Percentiles rank a stretch among this genome's conserved stretches.
phyloP scores from a whole-genome alignment of 2,888 invertebrate species.

The Chrysina gloriosa region DNA sequence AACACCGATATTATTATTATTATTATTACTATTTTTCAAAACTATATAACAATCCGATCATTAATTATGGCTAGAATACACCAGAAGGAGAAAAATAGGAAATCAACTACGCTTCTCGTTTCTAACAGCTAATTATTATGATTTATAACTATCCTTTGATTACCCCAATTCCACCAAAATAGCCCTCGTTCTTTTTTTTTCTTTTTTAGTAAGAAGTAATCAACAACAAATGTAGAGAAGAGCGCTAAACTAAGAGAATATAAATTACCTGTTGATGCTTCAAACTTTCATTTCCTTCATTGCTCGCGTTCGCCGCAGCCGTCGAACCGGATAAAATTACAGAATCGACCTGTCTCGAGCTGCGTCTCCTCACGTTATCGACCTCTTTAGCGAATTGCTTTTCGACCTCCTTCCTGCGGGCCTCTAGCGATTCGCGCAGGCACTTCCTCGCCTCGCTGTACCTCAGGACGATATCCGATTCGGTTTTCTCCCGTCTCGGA shows the following conservation, averaged over 20 bases:
- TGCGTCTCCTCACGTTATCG: conserved; percentile 64
- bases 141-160: too few relatives aligned
- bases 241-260: conserved; percentile 40
- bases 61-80: too few relatives aligned
- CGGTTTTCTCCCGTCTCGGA: conserved; percentile 88
- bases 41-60: too few relatives aligned
- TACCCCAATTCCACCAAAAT: too few relatives aligned
- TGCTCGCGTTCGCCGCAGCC: background rate
- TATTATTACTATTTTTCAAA: too few relatives aligned
- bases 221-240: conserved; percentile 4
- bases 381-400: conserved; percentile 64
- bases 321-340: conserved; percentile 52
- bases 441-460: conserved; percentile 69
- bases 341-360: conserved; percentile 65
- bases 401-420: conserved; percentile 66
- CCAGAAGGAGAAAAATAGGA: too few relatives aligned
- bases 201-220: background rate
- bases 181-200: too few relatives aligned
- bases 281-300: conserved; percentile 55
- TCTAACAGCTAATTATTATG: too few relatives aligned
- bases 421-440: conserved; percentile 65
- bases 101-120: too few relatives aligned
- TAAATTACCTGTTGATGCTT: conserved; percentile 60
- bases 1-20: background rate
- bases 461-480: conserved; percentile 85